Conservation (phyloP, 1,140 invertebrate genomes). For the Catajapyx aquilonaris region DNA sequence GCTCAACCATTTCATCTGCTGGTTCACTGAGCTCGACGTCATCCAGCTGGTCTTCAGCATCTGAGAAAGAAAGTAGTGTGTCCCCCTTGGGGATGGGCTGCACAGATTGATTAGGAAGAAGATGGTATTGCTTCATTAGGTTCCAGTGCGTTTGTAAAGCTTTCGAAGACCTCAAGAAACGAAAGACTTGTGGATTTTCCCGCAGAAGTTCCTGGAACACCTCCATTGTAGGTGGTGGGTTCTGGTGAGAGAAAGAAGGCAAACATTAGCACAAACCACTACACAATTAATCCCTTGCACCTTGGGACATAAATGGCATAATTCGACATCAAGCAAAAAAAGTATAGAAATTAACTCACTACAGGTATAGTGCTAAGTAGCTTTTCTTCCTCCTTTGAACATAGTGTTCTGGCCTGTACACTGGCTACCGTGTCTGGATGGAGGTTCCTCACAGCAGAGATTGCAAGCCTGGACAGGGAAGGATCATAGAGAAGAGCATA, state of each 20-base stretch:
- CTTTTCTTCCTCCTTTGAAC: conserved; percentile 73
- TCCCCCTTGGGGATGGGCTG: conserved; percentile 31
- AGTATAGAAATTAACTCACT: conserved; percentile 30
- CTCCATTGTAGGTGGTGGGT: conserved; percentile 43
- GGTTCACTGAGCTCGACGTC: conserved; percentile 60
- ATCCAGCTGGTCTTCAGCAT: conserved; percentile 74
- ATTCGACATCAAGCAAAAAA: conserved; percentile 4
- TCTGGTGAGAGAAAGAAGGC: conserved; percentile 18
- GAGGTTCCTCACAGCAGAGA: conserved; percentile 78
- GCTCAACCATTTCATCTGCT: conserved; percentile 50
- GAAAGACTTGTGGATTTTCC: conserved; percentile 64
- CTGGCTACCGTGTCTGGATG: conserved; percentile 72
- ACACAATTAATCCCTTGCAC: background rate
- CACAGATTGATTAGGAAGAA: conserved; percentile 65
- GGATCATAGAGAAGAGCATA: conserved; percentile 86
- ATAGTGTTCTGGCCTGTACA: conserved; percentile 73
- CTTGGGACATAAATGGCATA: background rate
- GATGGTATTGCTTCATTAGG: conserved; percentile 76
- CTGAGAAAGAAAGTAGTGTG: conserved; percentile 62
- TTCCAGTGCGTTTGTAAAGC: conserved; percentile 74
- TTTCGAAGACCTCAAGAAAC: conserved; percentile 67
- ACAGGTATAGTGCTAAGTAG: conserved; percentile 59
- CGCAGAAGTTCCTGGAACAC: conserved; percentile 72
- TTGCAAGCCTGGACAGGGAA: conserved; percentile 60
- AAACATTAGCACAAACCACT: conserved; percentile 2